These are phyloP conservation scores for Corbicula japonica DNA, from an alignment of 2,888 invertebrate species.

Conservation along the genomic window DNA sequence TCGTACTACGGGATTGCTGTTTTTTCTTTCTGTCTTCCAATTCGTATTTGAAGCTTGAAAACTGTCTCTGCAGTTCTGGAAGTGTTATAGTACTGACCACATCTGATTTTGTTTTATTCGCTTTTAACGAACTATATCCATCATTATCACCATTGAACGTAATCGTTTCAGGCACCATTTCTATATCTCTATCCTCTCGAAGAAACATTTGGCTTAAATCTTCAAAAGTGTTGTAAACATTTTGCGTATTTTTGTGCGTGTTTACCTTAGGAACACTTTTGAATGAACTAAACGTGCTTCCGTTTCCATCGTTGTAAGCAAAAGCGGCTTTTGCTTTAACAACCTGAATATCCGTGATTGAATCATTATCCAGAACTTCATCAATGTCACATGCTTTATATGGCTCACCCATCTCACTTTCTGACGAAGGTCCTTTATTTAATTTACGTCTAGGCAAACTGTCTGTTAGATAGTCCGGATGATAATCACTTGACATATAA, in stretches of 20 bases:
- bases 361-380: conserved; percentile 53
- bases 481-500: conserved; percentile 78
- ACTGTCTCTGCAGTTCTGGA: too few relatives aligned
- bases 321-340: conserved; percentile 22
- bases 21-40: too few relatives aligned
- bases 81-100: too few relatives aligned
- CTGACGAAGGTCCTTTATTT: conserved; percentile 37
- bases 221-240: conserved; percentile 51
- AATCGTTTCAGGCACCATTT: conserved; percentile 34
- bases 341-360: conserved; percentile 23
- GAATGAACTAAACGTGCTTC: conserved; percentile 27
- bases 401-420: conserved; percentile 62
- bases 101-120: neutral
- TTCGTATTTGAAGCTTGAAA: too few relatives aligned
- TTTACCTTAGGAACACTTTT: conserved; percentile 4
- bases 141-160: conserved; percentile 47
- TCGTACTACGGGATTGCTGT: too few relatives aligned
- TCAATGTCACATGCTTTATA: conserved; percentile 75
- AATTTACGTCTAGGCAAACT: conserved; percentile 64
- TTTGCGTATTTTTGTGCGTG: conserved; percentile 11
- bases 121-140: neutral
- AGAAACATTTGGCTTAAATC: conserved; percentile 48
- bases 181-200: conserved; percentile 52
- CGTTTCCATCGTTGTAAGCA: conserved; percentile 10
- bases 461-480: conserved; percentile 75